These are phyloP conservation scores for Pristionchus japonicus DNA, from an alignment of 2,888 invertebrate genomes.

Conservation along the genomic window DNA sequence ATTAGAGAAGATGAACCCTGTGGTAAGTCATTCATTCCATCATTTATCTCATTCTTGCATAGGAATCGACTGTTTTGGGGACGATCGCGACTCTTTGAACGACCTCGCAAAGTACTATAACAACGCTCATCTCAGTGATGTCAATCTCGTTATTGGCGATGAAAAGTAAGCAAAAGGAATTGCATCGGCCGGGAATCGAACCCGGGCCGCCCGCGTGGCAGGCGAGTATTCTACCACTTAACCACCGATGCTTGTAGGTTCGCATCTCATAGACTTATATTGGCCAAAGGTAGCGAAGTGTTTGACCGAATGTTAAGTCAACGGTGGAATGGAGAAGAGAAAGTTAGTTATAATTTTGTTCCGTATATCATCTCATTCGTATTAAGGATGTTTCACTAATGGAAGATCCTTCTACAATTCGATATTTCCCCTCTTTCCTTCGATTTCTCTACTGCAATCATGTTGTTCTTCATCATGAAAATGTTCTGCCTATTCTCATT, in stretches of 20 bases:
- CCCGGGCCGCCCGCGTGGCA: conserved; percentile 73
- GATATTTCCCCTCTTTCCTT: conserved; percentile 76
- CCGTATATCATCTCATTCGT: no score
- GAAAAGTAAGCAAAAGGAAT: conserved; percentile 66
- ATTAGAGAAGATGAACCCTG: conserved; percentile 59
- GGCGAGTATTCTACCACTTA: conserved; percentile 74
- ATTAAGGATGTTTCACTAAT: conserved; percentile 73
- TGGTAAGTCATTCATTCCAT: conserved; percentile 48
- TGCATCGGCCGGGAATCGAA: conserved; percentile 69
- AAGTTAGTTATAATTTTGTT: conserved; percentile 50
- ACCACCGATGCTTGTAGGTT: conserved; percentile 67
- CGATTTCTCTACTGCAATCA: conserved; percentile 77
- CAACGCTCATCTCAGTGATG: conserved; percentile 73
- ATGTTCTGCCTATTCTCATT: conserved; percentile 76
- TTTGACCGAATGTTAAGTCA: conserved; percentile 78
- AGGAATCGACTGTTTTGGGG: conserved; percentile 74
- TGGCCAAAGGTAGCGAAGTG: conserved; percentile 77
- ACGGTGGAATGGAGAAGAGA: conserved; percentile 73
- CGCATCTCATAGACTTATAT: conserved; percentile 77
- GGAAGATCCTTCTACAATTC: conserved; percentile 76
- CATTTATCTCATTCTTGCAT: not conserved
- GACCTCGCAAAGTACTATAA: conserved; percentile 75
- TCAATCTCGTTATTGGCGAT: conserved; percentile 75
- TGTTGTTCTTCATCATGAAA: conserved; percentile 76
- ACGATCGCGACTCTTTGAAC: conserved; percentile 73